Evolutionary conservation across 1,140 invertebrate genomes (phyloP).

Genomic region (Papilio dardanus): DNA sequence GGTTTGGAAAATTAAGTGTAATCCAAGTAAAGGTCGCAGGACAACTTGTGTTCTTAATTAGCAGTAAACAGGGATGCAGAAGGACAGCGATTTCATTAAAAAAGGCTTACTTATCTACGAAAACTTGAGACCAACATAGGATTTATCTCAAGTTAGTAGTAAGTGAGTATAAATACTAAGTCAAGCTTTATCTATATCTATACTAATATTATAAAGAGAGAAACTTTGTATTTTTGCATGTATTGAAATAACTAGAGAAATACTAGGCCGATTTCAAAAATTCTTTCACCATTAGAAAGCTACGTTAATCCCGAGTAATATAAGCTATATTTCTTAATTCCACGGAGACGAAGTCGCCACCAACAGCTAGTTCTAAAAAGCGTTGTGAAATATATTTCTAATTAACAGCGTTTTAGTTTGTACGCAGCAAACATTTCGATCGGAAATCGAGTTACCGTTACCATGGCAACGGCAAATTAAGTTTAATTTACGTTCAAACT

Average conservation of each 20-base stretch:
- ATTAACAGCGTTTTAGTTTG: constrained; percentile 1
- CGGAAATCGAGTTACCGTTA: constrained; percentile 17
- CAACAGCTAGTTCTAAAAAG: background rate
- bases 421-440: background rate
- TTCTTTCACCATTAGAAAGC: too few relatives aligned
- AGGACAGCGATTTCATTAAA: constrained; percentile 61
- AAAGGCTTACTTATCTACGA: constrained; percentile 37
- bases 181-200: too few relatives aligned
- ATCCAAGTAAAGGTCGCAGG: constrained; percentile 64
- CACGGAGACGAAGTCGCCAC: too few relatives aligned
- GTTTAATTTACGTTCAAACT: constrained; percentile 5
- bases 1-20: constrained; percentile 73
- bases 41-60: constrained; percentile 72
- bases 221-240: too few relatives aligned
- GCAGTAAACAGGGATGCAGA: constrained; percentile 66
- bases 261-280: too few relatives aligned
- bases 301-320: too few relatives aligned
- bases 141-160: too few relatives aligned
- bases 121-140: background rate
- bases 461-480: constrained; percentile 20
- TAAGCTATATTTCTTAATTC: too few relatives aligned
- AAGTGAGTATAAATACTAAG: too few relatives aligned
- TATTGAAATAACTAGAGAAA: too few relatives aligned
- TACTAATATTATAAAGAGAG: too few relatives aligned
- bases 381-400: background rate